Base-by-base conservation (phyloP, 2,113 vertebrate species). In the Aix galericulata region DNA sequence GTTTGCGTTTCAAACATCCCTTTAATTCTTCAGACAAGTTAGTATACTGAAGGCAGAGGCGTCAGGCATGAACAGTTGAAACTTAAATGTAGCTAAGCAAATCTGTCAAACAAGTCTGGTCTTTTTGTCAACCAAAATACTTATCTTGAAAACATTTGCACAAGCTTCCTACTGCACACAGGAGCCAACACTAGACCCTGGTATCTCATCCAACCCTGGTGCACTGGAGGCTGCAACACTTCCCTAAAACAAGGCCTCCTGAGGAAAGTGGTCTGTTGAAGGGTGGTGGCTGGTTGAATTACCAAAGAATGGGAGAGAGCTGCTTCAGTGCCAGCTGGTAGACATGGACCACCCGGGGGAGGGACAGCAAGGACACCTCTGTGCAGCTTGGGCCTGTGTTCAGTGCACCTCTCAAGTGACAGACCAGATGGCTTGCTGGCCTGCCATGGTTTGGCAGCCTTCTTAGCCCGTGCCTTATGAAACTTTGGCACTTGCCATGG, bases 21-120 rank as follows among this genome's bases (percentile, higher is more conserved):
- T 97, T 89, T 93, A 92, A 94, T 94, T 94, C 73, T 84, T 86
- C 16, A 53, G 75, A 71, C n/a, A 21, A 85, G 15, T n/a, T 17
- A 88, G 63, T 22, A 80, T 55, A 58, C 44, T 73, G 67, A 73
- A 89, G 66, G 75, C 32, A 7, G 80, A 77, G 81, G 56, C 56
- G 55, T 69, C n/a, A 1, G 5, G 80, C 72, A 77, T 62, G 85
- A 82, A 31, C 59, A 73, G 59, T 64, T 90, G 83, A 36, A 88
- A 73, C 46, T 90, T 95, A 91, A 74, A 88, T 89, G 76, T 73
- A 89, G 68, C 62, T 91, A 89, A 82, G 62, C 73, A 74, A 18
- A 52, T 52, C 40, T 50, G 36, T 84, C 74, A 78, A 42, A 26
- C 7, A 15, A 93, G 50, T 13, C 44, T 73, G 63, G 13, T 40